A percentile compares a stretch with the other conserved stretches of the same genome.
Conservation (phyloP, 2,888 invertebrate species). For the Dicranocentrus wangi region DNA sequence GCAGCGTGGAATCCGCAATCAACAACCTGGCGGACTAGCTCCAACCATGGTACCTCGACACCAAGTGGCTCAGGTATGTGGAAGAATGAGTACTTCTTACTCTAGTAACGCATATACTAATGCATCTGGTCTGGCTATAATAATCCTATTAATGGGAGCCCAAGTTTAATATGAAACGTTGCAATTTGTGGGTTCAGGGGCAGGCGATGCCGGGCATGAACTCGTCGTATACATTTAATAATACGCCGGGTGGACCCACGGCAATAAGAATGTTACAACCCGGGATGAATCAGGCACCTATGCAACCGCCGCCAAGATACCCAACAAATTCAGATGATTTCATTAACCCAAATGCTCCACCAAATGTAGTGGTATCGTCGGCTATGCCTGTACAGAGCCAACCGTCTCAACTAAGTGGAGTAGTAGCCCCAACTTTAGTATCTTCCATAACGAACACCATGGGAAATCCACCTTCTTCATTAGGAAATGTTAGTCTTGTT, state of each 20-base stretch:
- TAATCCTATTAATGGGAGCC: too few relatives aligned
- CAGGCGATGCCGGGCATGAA: conserved; percentile 65
- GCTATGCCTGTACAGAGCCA: conserved; percentile 70
- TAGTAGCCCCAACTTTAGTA: conserved; percentile 73
- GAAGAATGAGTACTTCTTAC: too few relatives aligned
- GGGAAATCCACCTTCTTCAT: conserved; percentile 67
- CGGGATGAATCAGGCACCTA: conserved; percentile 78
- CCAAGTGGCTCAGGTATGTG: conserved; percentile 65
- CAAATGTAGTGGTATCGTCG: conserved; percentile 71
- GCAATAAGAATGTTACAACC: conserved; percentile 71
- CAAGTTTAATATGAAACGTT: too few relatives aligned
- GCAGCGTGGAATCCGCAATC: conserved; percentile 65
- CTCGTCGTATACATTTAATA: conserved; percentile 69
- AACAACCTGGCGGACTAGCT: conserved; percentile 67
- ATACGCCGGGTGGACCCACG: conserved; percentile 60
- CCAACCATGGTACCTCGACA: conserved; percentile 70
- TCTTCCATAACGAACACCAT: conserved; percentile 70
- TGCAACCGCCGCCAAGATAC: conserved; percentile 85
- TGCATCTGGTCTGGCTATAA: too few relatives aligned
- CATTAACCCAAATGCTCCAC: conserved; percentile 76
- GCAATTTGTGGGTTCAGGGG: too few relatives aligned
- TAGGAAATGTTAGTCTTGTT: conserved; percentile 65
- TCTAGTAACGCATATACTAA: too few relatives aligned
- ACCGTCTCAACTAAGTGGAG: conserved; percentile 67
- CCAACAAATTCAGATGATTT: conserved; percentile 78